Evolutionary conservation across 2,113 vertebrate species (phyloP), one percentile per base, ranked within the genome.

Genomic region (Semnornis frantzii): DNA sequence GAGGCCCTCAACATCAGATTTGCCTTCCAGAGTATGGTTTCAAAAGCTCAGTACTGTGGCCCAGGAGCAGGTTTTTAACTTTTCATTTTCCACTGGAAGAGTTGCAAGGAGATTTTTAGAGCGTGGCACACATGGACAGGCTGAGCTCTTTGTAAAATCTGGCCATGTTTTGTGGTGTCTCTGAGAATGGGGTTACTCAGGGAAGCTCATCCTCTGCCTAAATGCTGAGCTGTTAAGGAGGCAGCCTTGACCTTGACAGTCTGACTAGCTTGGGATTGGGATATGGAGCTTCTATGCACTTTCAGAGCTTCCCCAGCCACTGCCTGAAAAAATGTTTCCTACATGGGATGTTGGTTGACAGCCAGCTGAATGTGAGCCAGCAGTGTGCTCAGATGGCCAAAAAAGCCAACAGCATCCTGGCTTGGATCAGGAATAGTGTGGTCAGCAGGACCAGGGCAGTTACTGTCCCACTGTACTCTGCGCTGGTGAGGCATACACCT

Each of bases 81-180:
- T 65, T 59, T 95, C 25, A 1, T 90, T 88, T 85, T 66, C 69
- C 80, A 44, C 33, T 2, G 3, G 50, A 66, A 63, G 16, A 13
- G 39, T 6, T 66, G 59, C 16, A 82, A 8, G 76, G 85, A 55
- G 84, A 17, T 46, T 63, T 81, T 64, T 48, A 23, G 64, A 48
- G 11, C 7, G 2, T 4, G 42, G 64, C 27, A 42, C 31, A 6
- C n/a, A 1, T 0, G 37, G 64, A n/a, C 14, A 11, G 0, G 24
- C 16, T 12, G 83, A 78, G 59, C 76, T 72, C 55, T 58, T 72
- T 0, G 18, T 65, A 46, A 58, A 58, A 31, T 31, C 55, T 20
- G n/a, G 42, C 50, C 13, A 5, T 44, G 62, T 75, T 37, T 54
- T 21, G 17, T 42, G 74, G 50, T 48, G 62, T n/a, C 39, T n/a